Evolutionary conservation across 2,797 vertebrate genomes (phyloP), one percentile per base, ranked within the genome.

Genomic region (Coregonus suidteri): DNA sequence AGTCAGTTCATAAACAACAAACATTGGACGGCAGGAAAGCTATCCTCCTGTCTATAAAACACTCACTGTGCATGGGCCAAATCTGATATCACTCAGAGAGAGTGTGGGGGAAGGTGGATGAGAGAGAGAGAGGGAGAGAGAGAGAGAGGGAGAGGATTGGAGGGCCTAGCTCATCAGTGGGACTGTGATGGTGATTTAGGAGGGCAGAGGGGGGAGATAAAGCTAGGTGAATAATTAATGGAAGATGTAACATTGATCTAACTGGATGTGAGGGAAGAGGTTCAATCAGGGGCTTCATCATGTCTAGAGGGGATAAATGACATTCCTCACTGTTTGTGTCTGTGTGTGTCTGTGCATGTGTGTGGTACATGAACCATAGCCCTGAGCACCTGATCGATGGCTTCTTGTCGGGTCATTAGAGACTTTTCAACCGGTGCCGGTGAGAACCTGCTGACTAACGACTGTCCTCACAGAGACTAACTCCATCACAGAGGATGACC

Each of bases 161-260:
- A 16, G 35, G 67, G 14, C 1, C 34, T 35, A 34, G 34, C 41
- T 47, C 41, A 47, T 37, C 70, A 52, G 41, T 51, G 70, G 20
- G 70, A 34, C 25, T 54, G 71, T 9, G 74, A 56, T 56, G 47
- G 64, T 16, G 72, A 68, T 53, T 47, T 73, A 13, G 41, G 47
- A 78, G 20, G 74, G 34, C 67, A 69, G 59, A n/a, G 37, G 68
- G 18, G 18, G 64, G 69, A 72, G 67, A 71, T 75, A 79, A 75
- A 79, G 73, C 34, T 64, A 74, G 68, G 54, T 72, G 78, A 41
- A 75, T 79, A 79, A 79, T 79, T 71, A 79, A 79, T 79, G 59
- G n/a, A 0, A 53, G 78, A 66, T 51, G 68, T 72, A 71, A 37
- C 78, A 75, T 69, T 75, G 68, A 75, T 79, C 74, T 75, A 71